Evolutionary conservation across 2,113 vertebrate genomes (phyloP).

Genomic region (Pedetes capensis): DNA sequence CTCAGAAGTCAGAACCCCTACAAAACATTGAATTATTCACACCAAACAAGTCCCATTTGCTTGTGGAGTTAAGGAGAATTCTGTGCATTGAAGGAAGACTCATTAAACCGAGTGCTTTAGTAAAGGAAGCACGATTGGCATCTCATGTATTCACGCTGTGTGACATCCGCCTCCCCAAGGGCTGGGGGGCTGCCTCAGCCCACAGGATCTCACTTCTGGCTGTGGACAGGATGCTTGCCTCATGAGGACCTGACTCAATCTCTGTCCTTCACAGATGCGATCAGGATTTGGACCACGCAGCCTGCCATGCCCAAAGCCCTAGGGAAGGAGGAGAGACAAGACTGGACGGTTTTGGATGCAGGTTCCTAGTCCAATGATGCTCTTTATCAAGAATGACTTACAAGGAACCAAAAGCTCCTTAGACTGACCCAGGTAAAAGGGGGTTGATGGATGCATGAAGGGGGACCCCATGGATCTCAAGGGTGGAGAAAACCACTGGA

Average conservation of each 20-base stretch:
- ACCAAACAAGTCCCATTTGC: conserved; percentile 55
- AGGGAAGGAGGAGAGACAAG: not conserved
- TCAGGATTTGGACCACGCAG: not conserved
- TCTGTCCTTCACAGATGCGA: not conserved
- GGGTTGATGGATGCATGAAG: not conserved
- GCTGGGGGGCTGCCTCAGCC: not conserved
- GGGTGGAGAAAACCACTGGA: not conserved
- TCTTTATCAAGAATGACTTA: not conserved
- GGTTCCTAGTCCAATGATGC: not conserved
- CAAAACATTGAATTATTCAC: conserved; percentile 80
- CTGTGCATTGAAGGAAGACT: conserved; percentile 30
- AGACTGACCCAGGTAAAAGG: not conserved
- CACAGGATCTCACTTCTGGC: not conserved
- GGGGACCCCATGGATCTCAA: not conserved
- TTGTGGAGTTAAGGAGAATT: conserved; percentile 46
- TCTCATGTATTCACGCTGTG: conserved; percentile 18
- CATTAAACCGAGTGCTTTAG: conserved; percentile 39
- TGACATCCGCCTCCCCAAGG: not conserved
- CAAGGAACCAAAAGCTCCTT: not conserved
- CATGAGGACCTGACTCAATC: not conserved
- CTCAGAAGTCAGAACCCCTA: conserved; percentile 44
- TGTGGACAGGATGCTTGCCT: not conserved
- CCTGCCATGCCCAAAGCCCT: not conserved
- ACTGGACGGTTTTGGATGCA: not conserved
- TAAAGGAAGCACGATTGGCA: not conserved